Conservation (phyloP, 2,888 invertebrate species). For the Geophilus truncorum region DNA sequence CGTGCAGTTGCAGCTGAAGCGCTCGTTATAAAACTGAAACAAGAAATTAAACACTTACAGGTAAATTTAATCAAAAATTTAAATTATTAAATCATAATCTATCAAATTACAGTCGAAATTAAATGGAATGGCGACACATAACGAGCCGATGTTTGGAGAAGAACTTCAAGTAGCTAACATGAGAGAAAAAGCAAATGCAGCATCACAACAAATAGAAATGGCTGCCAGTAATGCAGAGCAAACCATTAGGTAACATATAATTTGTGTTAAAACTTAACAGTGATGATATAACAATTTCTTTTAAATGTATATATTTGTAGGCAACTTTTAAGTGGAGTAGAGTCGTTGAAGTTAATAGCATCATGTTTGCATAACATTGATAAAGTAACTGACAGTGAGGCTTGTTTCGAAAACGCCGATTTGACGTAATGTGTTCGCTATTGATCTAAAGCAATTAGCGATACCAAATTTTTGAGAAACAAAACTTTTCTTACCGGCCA, state of each 20-base stretch:
- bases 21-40: conserved; percentile 34
- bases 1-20: conserved; percentile 36
- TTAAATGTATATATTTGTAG: conserved; percentile 29
- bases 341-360: conserved; percentile 32
- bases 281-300: no score
- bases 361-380: conserved; percentile 31
- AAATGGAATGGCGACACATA: not conserved
- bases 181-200: conserved; percentile 29
- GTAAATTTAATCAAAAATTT: conserved; percentile 22
- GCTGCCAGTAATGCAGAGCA: conserved; percentile 32
- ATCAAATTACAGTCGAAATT: not conserved
- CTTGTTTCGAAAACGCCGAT: no score
- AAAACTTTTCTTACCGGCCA: not conserved
- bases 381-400: not conserved
- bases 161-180: not conserved
- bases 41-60: conserved; percentile 36
- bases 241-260: conserved; percentile 32
- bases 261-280: no score
- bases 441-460: no score
- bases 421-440: no score
- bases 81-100: not conserved
- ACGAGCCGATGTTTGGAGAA: not conserved
- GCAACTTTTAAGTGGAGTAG: conserved; percentile 33
- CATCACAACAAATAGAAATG: conserved; percentile 33
- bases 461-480: no score